Base-by-base conservation (phyloP, 1,140 invertebrate genomes). In the Drosophila murphyi region DNA sequence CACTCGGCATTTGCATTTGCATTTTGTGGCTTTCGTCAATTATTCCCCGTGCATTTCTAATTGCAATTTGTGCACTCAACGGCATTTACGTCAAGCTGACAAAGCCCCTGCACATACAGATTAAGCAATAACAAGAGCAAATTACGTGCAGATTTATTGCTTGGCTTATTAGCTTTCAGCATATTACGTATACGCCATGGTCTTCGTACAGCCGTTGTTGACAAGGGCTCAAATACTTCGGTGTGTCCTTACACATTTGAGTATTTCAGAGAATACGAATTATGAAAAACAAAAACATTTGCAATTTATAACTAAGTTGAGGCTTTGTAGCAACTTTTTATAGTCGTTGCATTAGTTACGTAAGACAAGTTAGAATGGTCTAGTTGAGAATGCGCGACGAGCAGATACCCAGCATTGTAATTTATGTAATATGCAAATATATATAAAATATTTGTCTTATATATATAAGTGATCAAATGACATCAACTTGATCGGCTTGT, bases 121-220 rank as follows among this genome's bases (percentile, higher is more conserved):
- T 85, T 81, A 81, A 50, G 78, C 63, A 57, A 82, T 65, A 76
- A 67, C 81, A 83, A 76, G 68, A 55, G 78, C 61, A 64, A 69
- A 86, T 82, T 78, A 57, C 72, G 65, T 67, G 55, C 50, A 55
- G 78, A 69, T 62, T 82, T 76, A 78, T 76, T 78, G 76, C 32
- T 51, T 62, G 54, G 78, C 62, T 85, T 68, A 77, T 50, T 4
- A 34, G 48, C 32, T 59, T 48, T 37, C 55, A 4, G 43, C 47
- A 74, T 70, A 69, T 85, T 80, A 80, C 71, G 64, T 75, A 81
- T 81, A 78, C 78, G 75, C 78, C 64, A 5, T 8, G 12, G n/a
- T 41, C 7, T 10, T 41, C 6, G 8, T 7, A 3, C n/a, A n/a
- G 39, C n/a, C 4, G 39, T 43, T n/a, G 39, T 43, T 50, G 10